phyloP scores from a whole-genome alignment of 2,113 vertebrate species.

The Galemys pyrenaicus region DNA sequence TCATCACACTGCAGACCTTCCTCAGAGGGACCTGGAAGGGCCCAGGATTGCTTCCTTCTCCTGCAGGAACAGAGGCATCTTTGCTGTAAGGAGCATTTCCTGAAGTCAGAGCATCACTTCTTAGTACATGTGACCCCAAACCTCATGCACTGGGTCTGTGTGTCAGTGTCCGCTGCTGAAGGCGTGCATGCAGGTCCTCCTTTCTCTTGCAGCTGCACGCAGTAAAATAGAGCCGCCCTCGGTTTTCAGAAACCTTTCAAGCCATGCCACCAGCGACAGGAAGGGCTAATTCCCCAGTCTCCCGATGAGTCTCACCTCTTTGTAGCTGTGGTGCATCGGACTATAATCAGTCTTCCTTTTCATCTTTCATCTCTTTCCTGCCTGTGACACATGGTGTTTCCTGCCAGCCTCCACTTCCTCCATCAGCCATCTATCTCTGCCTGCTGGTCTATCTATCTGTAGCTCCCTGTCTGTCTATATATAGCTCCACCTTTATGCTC shows the following conservation, averaged over 20 bases:
- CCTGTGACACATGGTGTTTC: conserved; percentile 60
- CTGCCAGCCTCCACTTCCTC: conserved; percentile 71
- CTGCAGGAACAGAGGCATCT: not conserved
- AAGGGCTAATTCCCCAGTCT: conserved; percentile 6
- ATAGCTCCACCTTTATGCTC: conserved; percentile 12
- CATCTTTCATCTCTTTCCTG: conserved; percentile 70
- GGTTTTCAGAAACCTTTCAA: conserved; percentile 32
- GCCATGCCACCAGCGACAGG: not conserved
- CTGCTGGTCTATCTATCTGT: conserved; percentile 41
- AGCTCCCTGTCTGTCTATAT: conserved; percentile 58
- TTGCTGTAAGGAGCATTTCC: not conserved
- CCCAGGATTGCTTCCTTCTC: not conserved
- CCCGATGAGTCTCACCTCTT: not conserved
- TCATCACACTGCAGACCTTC: not conserved
- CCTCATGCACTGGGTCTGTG: not conserved
- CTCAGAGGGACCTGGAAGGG: not conserved
- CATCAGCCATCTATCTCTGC: conserved; percentile 64
- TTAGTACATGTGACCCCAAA: not conserved
- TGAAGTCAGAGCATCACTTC: not conserved
- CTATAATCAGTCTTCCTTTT: conserved; percentile 67
- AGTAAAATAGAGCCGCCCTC: not conserved
- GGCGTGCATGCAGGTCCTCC: not conserved
- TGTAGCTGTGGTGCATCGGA: conserved; percentile 61
- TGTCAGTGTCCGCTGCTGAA: not conserved
- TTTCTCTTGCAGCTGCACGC: conserved; percentile 29